Evolutionary conservation across 2,113 vertebrate species (phyloP).

Genomic region (Myrmecophaga tridactyla): DNA sequence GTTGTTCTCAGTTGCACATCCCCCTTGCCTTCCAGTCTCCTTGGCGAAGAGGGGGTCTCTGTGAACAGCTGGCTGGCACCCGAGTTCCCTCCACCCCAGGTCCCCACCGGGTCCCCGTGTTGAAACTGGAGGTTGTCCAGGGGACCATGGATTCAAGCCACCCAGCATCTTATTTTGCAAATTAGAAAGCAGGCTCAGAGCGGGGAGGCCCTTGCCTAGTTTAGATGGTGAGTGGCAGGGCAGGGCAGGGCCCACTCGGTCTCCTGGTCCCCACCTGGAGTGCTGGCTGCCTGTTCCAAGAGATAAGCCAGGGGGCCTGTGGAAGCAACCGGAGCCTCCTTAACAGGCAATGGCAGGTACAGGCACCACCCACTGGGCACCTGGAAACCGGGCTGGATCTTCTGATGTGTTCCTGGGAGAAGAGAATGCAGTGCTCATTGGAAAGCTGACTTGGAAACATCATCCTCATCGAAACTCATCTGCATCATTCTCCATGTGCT

Average conservation of each 20-base stretch:
- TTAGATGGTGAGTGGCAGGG: not conserved
- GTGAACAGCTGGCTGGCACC: not conserved
- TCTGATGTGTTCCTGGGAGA: not conserved
- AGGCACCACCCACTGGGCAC: rapidly evolving
- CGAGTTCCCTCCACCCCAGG: no score
- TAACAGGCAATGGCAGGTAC: not conserved
- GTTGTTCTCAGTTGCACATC: not conserved
- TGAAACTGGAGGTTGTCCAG: not conserved
- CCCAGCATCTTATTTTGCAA: not conserved
- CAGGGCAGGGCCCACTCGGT: not conserved
- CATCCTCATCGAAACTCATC: not conserved
- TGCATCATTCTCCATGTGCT: rapidly evolving
- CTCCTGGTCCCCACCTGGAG: not conserved
- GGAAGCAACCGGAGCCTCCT: not conserved
- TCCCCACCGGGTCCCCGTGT: not conserved
- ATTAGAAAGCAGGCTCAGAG: not conserved
- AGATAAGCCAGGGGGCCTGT: rapidly evolving
- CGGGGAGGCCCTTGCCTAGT: not conserved
- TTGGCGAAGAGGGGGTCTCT: not conserved
- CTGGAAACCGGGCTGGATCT: not conserved
- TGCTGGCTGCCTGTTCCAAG: not conserved
- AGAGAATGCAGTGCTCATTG: not conserved
- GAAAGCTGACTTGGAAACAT: not conserved
- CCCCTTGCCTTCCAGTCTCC: not conserved
- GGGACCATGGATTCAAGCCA: not conserved